Evolutionary conservation across 2,797 vertebrate genomes (phyloP), one percentile per base, ranked within the genome.

Genomic region (Momotus momota): DNA sequence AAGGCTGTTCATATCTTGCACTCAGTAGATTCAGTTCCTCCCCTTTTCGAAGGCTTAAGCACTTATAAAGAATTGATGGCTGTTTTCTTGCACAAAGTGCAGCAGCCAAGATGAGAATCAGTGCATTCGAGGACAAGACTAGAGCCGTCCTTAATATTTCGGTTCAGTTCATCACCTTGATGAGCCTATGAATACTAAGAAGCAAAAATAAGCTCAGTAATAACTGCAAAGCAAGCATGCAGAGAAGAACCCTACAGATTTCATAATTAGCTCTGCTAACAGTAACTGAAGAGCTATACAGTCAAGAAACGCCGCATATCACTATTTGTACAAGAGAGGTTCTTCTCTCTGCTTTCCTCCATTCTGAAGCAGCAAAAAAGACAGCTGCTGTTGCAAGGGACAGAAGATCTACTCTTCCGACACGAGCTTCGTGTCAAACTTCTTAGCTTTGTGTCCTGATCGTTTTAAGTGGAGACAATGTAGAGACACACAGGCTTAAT

Each of bases 121-220:
- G 62, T 54, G 64, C 57, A 54, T 51, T 52, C 0, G 4, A 94
- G 77, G 88, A 86, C 83, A 96, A 81, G 73, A 81, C 66, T 46
- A 88, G 52, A 90, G 67, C 26, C n/a, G 75, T 54, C 72, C 90
- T 94, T 61, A 84, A 41, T 67, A 94, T 70, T 93, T 90, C 77
- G 61, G 43, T 83, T 93, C 80, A 94, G 55, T 73, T 67, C 64
- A 66, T 70, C 88, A 90, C 41, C 55, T 84, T 74, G 77, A 92
- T 40, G 61, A 92, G 33, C 25, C 81, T 90, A 88, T 46, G 84
- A 88, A 91, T 52, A 69, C 92, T 66, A 81, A 86, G 29, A 11
- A 91, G 79, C 57, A 93, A 90, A 95, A 92, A 43, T 46, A 88
- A 92, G 54, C 85, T 84, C 78, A 88, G 27, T 35, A 94, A 86